Evolutionary conservation across 2,113 vertebrate genomes (phyloP).

Genomic region (Malaclemys terrapin): DNA sequence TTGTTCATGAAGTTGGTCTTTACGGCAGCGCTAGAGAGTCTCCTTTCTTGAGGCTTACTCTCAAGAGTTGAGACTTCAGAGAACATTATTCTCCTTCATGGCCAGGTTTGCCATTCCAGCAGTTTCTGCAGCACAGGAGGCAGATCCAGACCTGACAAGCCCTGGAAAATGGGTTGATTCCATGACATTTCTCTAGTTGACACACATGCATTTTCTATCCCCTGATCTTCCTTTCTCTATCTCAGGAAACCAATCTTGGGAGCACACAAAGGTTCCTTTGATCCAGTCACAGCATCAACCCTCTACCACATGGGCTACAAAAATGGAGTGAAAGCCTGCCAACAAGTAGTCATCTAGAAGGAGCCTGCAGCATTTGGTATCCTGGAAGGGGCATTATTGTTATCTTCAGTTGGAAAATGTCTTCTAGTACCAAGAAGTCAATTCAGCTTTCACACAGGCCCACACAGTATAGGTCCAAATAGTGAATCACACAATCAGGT

Average conservation of each 20-base stretch:
- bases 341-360: slow-evolving; percentile 63
- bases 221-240: not conserved
- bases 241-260: not conserved
- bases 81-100: not conserved
- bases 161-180: not conserved
- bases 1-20: not conserved
- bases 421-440: slow-evolving; percentile 73
- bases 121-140: not conserved
- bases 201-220: not conserved
- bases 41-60: not conserved
- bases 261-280: not conserved
- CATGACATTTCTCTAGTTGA: not conserved
- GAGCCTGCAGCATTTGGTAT: slow-evolving; percentile 2
- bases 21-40: not conserved
- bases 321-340: slow-evolving; percentile 46
- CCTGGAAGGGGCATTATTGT: slow-evolving; percentile 50
- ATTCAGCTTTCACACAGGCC: slow-evolving; percentile 62
- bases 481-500: slow-evolving; percentile 61
- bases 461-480: slow-evolving; percentile 64
- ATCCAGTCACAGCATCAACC: slow-evolving; percentile 5
- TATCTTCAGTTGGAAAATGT: slow-evolving; percentile 70
- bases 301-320: slow-evolving; percentile 35
- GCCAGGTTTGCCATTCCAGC: not conserved
- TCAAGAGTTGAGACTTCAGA: not conserved
- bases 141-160: slow-evolving; percentile 2